Evolutionary conservation across 2,888 invertebrate genomes (phyloP).

Genomic region (Eustalomyia histrio): DNA sequence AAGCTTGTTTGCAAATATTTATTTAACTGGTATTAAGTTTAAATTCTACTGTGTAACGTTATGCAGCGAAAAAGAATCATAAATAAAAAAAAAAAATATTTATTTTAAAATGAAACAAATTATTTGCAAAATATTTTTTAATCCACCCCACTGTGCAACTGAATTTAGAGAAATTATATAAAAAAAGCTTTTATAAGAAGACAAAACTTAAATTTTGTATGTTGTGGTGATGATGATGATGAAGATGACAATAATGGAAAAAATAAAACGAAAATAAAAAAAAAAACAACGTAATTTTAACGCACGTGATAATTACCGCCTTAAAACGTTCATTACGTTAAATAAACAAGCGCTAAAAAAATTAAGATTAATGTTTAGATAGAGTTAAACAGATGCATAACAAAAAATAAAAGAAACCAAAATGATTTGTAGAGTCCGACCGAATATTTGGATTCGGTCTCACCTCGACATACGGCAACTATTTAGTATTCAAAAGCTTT

Average conservation of each 20-base stretch:
- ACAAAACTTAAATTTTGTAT: background rate
- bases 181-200: background rate
- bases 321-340: slow-evolving; percentile 16
- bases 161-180: background rate
- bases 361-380: background rate
- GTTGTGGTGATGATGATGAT: background rate
- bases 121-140: too few species aligned
- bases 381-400: background rate
- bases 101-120: background rate
- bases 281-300: slow-evolving; percentile 33
- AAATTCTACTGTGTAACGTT: too few species aligned
- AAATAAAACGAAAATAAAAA: slow-evolving; percentile 7
- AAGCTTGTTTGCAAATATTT: too few species aligned
- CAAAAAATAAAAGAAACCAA: background rate
- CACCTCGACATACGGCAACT: too few species aligned
- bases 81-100: too few species aligned
- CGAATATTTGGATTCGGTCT: too few species aligned
- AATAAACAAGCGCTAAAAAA: slow-evolving; percentile 2
- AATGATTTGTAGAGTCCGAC: too few species aligned
- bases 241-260: background rate
- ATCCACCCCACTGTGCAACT: too few species aligned
- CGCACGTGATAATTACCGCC: slow-evolving; percentile 49
- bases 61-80: too few species aligned
- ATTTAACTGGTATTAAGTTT: too few species aligned
- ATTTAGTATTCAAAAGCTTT: too few species aligned